Conservation (phyloP, 2,888 invertebrate genomes). For the Drosophila nigricruria region DNA sequence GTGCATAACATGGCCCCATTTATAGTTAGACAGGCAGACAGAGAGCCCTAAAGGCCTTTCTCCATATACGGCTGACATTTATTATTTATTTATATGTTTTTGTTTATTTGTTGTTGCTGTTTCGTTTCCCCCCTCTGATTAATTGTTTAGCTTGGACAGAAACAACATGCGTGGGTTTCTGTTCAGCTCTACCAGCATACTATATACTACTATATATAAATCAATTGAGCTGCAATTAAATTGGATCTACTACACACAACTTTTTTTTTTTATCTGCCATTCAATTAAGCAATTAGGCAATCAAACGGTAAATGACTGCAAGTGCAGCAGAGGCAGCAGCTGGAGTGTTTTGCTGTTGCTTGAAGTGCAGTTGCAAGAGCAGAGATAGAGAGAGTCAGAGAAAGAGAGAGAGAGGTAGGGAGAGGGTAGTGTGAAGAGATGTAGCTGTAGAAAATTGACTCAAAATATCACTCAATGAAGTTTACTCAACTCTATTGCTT, state of each 20-base stretch:
- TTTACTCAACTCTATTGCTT: neutral
- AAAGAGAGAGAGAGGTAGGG: neutral
- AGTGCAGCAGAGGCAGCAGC: conserved; percentile 16
- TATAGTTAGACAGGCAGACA: conserved; percentile 41
- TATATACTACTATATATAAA: conserved; percentile 22
- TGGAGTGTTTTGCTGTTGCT: neutral
- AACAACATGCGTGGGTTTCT: conserved; percentile 62
- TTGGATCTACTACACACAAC: conserved; percentile 13
- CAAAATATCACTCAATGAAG: neutral
- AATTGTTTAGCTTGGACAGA: conserved; percentile 45
- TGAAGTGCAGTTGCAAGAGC: conserved; percentile 15
- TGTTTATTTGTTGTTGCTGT: too few species aligned
- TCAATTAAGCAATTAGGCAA: conserved; percentile 58
- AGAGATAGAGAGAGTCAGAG: neutral
- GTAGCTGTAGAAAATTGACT: neutral
- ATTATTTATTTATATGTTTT: conserved; percentile 7
- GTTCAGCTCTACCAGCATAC: conserved; percentile 31
- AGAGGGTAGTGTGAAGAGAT: too few species aligned
- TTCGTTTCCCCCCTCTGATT: conserved; percentile 46
- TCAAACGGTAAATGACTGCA: conserved; percentile 17
- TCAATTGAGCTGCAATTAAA: conserved; percentile 66
- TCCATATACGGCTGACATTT: conserved; percentile 21
- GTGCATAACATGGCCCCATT: conserved; percentile 28
- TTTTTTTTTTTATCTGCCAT: conserved; percentile 27
- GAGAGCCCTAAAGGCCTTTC: conserved; percentile 40